phyloP scores from a whole-genome alignment of 2,113 vertebrate genomes.

The Brachypodius melanocephalos region DNA sequence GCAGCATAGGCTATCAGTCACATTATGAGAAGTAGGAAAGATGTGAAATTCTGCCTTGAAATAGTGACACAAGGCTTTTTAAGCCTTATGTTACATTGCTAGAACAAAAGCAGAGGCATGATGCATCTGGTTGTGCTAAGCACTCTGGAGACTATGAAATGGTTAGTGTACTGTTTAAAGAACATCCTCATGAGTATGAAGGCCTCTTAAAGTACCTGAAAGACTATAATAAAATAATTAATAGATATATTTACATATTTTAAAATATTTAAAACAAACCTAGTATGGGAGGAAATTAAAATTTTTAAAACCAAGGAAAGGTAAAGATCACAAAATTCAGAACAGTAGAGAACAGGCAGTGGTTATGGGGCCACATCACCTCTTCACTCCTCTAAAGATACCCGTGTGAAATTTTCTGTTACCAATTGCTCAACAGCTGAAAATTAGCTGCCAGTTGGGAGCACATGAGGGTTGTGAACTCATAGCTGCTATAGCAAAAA shows the following conservation, averaged over 20 bases:
- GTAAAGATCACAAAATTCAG: neutral
- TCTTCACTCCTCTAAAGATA: neutral
- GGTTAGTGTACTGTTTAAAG: neutral
- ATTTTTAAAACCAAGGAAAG: neutral
- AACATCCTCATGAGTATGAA: neutral
- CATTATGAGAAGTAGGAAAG: neutral
- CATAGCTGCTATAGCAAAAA: neutral
- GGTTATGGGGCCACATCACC: neutral
- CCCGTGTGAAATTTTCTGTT: neutral
- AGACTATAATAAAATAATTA: neutral
- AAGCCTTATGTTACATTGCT: fast-evolving
- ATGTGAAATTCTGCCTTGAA: neutral
- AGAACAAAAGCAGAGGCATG: neutral
- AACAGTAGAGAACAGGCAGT: neutral
- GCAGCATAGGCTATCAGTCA: neutral
- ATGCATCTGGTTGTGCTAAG: neutral
- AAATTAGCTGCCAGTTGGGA: neutral
- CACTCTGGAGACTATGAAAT: neutral
- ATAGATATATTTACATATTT: neutral
- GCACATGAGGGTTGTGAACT: neutral
- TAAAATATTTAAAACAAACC: neutral
- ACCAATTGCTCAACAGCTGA: neutral
- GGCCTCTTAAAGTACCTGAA: neutral
- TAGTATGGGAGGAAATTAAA: neutral
- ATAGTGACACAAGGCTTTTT: neutral